phyloP scores from a whole-genome alignment of 2,888 invertebrate species.

The Bombyx huttoni region DNA sequence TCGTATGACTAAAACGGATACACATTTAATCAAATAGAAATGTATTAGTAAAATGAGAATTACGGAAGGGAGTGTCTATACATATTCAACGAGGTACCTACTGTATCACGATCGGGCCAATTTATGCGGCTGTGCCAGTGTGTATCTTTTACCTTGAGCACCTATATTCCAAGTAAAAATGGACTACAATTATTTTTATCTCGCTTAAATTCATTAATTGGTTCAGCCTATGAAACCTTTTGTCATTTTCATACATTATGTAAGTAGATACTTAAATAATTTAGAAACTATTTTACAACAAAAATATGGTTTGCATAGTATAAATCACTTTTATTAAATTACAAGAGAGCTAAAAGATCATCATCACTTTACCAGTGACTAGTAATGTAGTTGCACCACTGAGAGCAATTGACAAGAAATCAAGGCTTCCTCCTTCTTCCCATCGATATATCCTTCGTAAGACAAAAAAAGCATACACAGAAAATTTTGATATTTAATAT shows the following conservation, averaged over 20 bases:
- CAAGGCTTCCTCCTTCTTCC: no score
- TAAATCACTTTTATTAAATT: no score
- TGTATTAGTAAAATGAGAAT: conserved; percentile 74
- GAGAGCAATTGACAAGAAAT: no score
- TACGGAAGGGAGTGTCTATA: conserved; percentile 72
- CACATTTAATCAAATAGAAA: conserved; percentile 73
- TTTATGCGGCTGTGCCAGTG: conserved; percentile 66
- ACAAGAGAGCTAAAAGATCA: no score
- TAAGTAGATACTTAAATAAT: no score
- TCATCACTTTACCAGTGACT: no score
- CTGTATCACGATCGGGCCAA: conserved; percentile 70
- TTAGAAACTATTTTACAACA: no score
- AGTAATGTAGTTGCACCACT: no score
- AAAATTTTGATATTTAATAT: no score
- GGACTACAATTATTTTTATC: conserved; percentile 45
- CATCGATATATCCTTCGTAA: no score
- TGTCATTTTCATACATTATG: background rate
- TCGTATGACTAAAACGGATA: conserved; percentile 69
- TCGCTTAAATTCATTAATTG: background rate
- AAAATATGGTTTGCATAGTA: no score
- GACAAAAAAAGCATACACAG: no score
- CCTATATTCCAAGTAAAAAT: conserved; percentile 51
- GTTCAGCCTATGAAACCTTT: background rate
- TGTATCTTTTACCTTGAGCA: conserved; percentile 60
- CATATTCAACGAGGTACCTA: conserved; percentile 65